These are phyloP conservation scores for Sitophilus oryzae DNA, from an alignment of 1,140 invertebrate genomes.

Conservation along the genomic window DNA sequence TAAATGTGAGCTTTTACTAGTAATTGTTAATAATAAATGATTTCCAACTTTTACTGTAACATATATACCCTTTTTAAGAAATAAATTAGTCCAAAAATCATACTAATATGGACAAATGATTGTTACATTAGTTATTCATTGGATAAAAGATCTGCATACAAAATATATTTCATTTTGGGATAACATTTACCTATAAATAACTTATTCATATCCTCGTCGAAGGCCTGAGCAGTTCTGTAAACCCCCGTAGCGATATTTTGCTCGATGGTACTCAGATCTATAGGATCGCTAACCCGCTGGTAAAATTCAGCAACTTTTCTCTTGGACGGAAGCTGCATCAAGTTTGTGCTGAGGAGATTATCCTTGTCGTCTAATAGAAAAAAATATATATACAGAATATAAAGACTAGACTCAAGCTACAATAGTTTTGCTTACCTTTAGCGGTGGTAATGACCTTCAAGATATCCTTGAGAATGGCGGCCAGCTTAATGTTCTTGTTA, in stretches of 20 bases:
- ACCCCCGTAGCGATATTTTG: conserved; percentile 73
- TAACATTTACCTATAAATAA: conserved; percentile 54
- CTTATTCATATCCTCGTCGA: conserved; percentile 74
- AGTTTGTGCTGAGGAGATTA: conserved; percentile 57
- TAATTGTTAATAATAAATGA: no score
- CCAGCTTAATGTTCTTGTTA: conserved; percentile 71
- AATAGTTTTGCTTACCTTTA: conserved; percentile 62
- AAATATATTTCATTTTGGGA: no score
- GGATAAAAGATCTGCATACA: no score
- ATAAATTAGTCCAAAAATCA: no score
- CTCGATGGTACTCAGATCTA: conserved; percentile 74
- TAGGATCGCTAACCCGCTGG: conserved; percentile 58
- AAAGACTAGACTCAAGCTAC: no score
- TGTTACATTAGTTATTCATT: no score
- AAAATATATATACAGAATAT: no score
- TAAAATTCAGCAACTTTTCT: conserved; percentile 66
- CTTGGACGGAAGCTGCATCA: conserved; percentile 65
- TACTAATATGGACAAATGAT: no score
- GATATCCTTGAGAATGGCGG: conserved; percentile 68
- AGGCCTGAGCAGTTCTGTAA: conserved; percentile 71
- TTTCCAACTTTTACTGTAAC: no score
- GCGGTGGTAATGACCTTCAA: conserved; percentile 54
- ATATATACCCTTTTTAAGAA: no score
- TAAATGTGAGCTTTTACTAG: no score
- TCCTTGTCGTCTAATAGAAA: conserved; percentile 63